These are phyloP conservation scores for Spialia ferax DNA, from an alignment of 2,888 invertebrate genomes.

Conservation along the genomic window DNA sequence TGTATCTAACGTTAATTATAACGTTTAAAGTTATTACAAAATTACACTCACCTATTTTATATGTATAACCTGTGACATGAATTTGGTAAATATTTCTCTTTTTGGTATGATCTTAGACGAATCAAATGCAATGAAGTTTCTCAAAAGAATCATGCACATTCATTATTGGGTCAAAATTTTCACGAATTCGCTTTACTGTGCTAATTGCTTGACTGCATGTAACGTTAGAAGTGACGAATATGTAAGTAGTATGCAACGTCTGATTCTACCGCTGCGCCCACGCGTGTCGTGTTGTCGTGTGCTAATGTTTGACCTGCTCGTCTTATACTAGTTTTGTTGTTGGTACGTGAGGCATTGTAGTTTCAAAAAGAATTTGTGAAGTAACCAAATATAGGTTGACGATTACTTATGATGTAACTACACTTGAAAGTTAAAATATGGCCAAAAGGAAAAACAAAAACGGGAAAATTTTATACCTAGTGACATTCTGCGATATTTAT, in stretches of 20 bases:
- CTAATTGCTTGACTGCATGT: conserved; percentile 8
- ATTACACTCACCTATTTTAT: too few relatives aligned
- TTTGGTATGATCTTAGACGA: not conserved
- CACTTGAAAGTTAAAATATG: too few relatives aligned
- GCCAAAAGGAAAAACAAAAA: too few relatives aligned
- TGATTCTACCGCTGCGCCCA: conserved; percentile 27
- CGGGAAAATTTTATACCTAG: too few relatives aligned
- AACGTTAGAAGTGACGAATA: conserved; percentile 17
- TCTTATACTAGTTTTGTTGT: not conserved
- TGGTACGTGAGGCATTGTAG: not conserved
- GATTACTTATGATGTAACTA: too few relatives aligned
- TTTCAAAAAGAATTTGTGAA: too few relatives aligned
- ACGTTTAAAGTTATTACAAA: not conserved
- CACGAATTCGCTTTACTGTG: conserved; percentile 6
- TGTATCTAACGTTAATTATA: too few relatives aligned
- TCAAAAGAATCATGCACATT: not conserved
- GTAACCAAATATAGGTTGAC: too few relatives aligned
- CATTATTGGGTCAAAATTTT: conserved; percentile 13
- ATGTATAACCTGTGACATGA: too few relatives aligned
- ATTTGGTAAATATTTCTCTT: too few relatives aligned
- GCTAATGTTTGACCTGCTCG: conserved; percentile 18
- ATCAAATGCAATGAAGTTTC: not conserved
- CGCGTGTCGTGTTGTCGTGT: conserved; percentile 4
- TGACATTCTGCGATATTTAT: too few relatives aligned
- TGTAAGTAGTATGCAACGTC: conserved; percentile 13